Evolutionary conservation across 2,797 vertebrate species (phyloP).

Genomic region (Austrolebias charrua): DNA sequence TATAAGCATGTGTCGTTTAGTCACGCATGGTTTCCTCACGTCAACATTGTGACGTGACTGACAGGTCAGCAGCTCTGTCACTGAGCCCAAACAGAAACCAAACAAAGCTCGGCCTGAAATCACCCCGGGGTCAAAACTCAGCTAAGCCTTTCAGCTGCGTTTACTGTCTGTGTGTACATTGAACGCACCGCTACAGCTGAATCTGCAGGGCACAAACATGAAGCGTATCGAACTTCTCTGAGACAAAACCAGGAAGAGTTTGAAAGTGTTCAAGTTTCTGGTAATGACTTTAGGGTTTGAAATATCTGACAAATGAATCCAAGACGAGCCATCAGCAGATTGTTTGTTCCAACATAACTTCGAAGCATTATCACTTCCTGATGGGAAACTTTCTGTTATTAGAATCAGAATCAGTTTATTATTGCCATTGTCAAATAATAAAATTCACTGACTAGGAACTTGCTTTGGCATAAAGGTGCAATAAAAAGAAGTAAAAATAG

Average conservation of each 20-base stretch:
- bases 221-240: conserved; percentile 14
- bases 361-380: not conserved
- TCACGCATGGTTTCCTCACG: conserved; percentile 23
- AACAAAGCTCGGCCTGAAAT: conserved; percentile 5
- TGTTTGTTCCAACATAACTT: not conserved
- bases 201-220: not conserved
- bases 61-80: conserved; percentile 7
- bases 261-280: conserved; percentile 9
- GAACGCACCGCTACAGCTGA: not conserved
- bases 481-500: no score
- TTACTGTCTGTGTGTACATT: conserved; percentile 18
- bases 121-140: conserved; percentile 10
- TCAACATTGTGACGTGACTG: conserved; percentile 9
- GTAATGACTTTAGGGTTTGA: conserved; percentile 16
- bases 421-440: no score
- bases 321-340: not conserved
- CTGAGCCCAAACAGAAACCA: not conserved
- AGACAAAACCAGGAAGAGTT: conserved; percentile 13
- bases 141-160: conserved; percentile 16
- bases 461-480: no score
- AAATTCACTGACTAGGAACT: no score
- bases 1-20: conserved; percentile 21
- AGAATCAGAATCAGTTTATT: no score
- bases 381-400: conserved; percentile 7
- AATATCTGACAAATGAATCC: conserved; percentile 10